Base-by-base conservation (phyloP, 2,888 invertebrate genomes). In the Platerodrilus igneus region DNA sequence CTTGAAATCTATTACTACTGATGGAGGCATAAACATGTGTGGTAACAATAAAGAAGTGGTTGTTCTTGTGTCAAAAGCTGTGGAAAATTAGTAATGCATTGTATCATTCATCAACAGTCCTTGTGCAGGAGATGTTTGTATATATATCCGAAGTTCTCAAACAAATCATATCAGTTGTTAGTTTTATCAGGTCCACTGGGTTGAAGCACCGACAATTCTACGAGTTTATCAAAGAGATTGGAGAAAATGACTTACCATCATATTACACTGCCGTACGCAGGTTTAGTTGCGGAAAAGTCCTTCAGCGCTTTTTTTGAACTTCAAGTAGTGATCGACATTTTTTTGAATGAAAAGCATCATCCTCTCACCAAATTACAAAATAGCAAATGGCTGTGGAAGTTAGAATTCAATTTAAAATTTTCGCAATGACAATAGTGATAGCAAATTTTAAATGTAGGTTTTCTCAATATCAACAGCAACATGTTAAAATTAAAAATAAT, bases 61-160 rank as follows among this genome's bases (percentile, higher is more conserved):
- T 34, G 55, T 46, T 39, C 50, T 50, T 40, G 46, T 53, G 40
- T 53, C 52, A 54, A 58, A 56, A 47, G 55, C 50, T 46, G 49
- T 52, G 47, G 45, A 56, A 53, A 53, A 57, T 48, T 50, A 43
- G 39, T 56, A 41, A 39, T 56, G 50, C 55, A 57, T 51, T 58
- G 57, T 50, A 57, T 55, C 46, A 59, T 56, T 54, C 49, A 55
- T 53, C 48, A 51, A 51, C 52, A 55, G 48, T 46, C 50, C 39
- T 52, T 58, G 48, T 57, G 57, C 51, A 53, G 53, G 50, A 60
- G 59, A 58, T 58, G 45, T 47, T 54, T 59, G 50, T 50, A 57
- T 56, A 52, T n/a, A n/a, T 58, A 53, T 57, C 54, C 41, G 50
- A 52, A 52, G 55, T 56, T 57, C 33, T 60, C 31, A 55, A 57